These are phyloP conservation scores for Limnothrissa miodon DNA, from an alignment of 2,113 vertebrate species.

Conservation along the genomic window DNA sequence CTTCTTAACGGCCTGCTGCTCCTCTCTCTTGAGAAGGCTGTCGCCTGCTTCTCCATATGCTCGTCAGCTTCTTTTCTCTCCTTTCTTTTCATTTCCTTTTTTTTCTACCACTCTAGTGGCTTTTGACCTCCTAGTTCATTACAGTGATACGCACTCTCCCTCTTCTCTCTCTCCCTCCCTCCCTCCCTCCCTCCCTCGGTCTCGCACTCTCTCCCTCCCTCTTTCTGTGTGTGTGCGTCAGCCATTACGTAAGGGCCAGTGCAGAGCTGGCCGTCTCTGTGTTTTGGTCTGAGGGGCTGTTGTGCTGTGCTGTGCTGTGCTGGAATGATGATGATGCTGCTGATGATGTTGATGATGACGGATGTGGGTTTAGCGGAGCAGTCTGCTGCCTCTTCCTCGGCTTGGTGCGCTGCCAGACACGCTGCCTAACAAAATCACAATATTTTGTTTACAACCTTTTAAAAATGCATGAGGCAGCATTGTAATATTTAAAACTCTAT, in stretches of 20 bases:
- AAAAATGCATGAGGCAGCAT: not conserved
- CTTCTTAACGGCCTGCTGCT: not conserved
- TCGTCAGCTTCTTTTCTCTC: not conserved
- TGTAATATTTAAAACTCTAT: not conserved
- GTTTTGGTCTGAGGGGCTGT: not conserved
- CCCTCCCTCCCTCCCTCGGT: not conserved
- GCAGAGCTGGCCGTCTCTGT: not conserved
- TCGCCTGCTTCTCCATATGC: not conserved
- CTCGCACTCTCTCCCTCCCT: not conserved
- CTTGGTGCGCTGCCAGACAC: no score
- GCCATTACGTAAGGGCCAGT: not conserved
- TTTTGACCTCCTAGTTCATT: slow-evolving; percentile 1
- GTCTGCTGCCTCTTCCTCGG: not conserved
- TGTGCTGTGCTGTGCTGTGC: no score
- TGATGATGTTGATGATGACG: not conserved
- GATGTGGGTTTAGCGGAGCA: not conserved
- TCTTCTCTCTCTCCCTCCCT: not conserved
- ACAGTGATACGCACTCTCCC: not conserved
- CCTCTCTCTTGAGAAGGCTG: not conserved
- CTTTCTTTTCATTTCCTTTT: not conserved
- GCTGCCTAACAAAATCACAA: not conserved
- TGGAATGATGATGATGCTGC: no score
- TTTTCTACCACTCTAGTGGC: not conserved
- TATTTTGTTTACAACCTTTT: not conserved
- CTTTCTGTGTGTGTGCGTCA: not conserved